Base-by-base conservation (phyloP, 2,113 vertebrate species). In the Turnix velox region DNA sequence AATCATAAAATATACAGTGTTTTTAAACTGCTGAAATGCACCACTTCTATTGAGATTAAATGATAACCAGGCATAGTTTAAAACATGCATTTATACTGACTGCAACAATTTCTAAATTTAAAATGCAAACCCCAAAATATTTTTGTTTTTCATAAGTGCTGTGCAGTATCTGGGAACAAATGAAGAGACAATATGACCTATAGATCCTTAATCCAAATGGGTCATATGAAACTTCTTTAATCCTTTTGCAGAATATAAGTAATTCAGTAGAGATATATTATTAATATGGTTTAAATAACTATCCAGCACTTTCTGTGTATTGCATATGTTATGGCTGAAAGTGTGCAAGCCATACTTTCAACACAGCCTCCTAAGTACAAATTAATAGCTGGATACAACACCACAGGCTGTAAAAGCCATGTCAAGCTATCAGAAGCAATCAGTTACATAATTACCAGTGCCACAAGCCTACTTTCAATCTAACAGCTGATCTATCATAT, bases 281-380 rank as follows among this genome's bases (percentile, higher is more conserved):
- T 72, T 75, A 91, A 69, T 89, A 58, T 25, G 17, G 22, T 88
- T 94, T 87, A 85, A 96, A 76, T 87, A 91, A 87, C 58, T 92
- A 58, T 61, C 28, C 31, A 84, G 20, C 35, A 66, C 42, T 84
- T 76, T 90, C 23, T 68, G 13, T 69, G 33, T 66, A 72, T 43
- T 92, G 45, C 65, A 57, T 92, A 81, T 1, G 3, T 92, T 90
- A 72, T 51, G 18, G 23, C 39, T 87, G 61, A 69, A 92, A 79
- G 45, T 65, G 27, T 46, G 49, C 18, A 82, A 82, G 90, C 66
- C 46, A 62, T 92, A 69, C 33, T 75, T 78, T 49, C 52, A 66
- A 27, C 33, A 78, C 57, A 61, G 25, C 69, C 69, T 93, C 67
- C 49, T 71, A 92, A 73, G 54, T 42, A 58, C 75, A 94, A 93